A percentile compares a stretch with the other conserved stretches of the same genome.
Evolutionary conservation across 2,113 vertebrate genomes (phyloP).

Genomic region (Carlito syrichta): DNA sequence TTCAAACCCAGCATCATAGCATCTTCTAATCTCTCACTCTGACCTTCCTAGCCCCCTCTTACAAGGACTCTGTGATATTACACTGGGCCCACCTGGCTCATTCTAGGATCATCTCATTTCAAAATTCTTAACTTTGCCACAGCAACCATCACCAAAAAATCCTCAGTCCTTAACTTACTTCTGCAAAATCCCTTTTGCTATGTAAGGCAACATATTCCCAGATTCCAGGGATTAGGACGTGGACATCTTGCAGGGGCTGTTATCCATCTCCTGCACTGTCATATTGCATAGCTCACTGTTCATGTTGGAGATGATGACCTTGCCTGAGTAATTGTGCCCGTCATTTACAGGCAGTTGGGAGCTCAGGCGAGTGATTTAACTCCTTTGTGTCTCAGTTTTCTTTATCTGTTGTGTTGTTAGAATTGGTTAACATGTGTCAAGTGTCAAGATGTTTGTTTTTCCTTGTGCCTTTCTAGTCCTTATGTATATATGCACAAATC

Average conservation of each 20-base stretch:
- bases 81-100: too few relatives aligned
- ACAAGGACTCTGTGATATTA: not conserved
- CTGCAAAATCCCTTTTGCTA: not conserved
- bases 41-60: not conserved
- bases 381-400: not conserved
- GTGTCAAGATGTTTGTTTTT: not conserved
- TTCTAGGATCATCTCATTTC: not conserved
- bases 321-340: not conserved
- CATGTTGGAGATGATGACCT: not conserved
- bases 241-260: not conserved
- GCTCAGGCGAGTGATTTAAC: not conserved
- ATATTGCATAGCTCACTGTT: not conserved
- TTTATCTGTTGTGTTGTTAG: not conserved
- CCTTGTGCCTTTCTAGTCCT: not conserved
- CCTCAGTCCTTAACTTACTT: not conserved
- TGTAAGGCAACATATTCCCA: too few relatives aligned
- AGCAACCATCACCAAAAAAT: too few relatives aligned
- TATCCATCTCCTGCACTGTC: not conserved
- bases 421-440: not conserved
- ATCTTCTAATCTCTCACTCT: not conserved
- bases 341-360: not conserved
- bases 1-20: not conserved
- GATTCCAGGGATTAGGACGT: accelerated
- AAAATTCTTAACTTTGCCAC: not conserved
- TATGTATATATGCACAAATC: not conserved